Evolutionary conservation across 2,888 invertebrate genomes (phyloP).

Genomic region (Eupithecia abbreviata): DNA sequence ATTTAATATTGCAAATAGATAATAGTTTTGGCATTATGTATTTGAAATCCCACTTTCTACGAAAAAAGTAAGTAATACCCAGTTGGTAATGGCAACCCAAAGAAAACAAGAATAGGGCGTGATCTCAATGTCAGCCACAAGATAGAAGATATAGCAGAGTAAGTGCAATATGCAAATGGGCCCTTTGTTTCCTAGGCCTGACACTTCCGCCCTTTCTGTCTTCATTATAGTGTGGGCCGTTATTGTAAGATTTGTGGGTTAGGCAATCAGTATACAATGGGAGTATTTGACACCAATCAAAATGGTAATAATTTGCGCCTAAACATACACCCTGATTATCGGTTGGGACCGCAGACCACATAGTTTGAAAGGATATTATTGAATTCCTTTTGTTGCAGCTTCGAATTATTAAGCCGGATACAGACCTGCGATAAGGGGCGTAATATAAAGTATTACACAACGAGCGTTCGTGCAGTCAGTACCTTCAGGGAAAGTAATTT

Average conservation of each 20-base stretch:
- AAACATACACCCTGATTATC: neutral
- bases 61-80: conserved; percentile 1
- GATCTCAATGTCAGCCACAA: conserved; percentile 37
- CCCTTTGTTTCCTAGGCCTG: conserved; percentile 48
- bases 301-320: neutral
- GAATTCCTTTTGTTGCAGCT: neutral
- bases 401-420: too few relatives aligned
- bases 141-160: conserved; percentile 38
- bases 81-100: neutral
- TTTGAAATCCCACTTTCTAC: neutral
- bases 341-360: neutral
- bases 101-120: conserved; percentile 31
- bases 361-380: neutral
- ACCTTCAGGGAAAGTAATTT: too few relatives aligned
- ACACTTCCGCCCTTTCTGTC: conserved; percentile 50
- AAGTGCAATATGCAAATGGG: conserved; percentile 58
- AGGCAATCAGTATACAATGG: conserved; percentile 12
- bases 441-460: too few relatives aligned
- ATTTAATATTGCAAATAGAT: neutral
- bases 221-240: conserved; percentile 38
- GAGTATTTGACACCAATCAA: conserved; percentile 30
- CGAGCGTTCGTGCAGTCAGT: too few relatives aligned
- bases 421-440: too few relatives aligned
- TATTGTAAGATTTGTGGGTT: conserved; percentile 22
- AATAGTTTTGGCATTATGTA: neutral